Base-by-base conservation (phyloP, 23 tunicate species). In the Pegea sp. region DNA sequence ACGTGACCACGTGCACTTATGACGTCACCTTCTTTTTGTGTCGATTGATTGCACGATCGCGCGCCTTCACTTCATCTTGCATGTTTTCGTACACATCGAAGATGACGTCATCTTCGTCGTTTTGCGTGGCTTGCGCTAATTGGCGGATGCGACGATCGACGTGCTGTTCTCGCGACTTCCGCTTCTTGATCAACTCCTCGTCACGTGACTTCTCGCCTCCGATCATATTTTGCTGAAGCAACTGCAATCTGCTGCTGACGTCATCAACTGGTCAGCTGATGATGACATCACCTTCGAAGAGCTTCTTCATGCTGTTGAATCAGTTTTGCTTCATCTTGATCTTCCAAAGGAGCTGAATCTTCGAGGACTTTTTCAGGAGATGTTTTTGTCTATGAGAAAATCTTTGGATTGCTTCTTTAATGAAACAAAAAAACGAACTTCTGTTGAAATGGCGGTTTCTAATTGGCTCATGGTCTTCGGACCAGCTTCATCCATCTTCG, bases 191-290 rank as follows among this genome's bases (percentile, higher is more conserved):
- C 46, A 69, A 68, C 29, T 54, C 91, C 64, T 77, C 88, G 51
- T 76, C 98, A 52, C 49, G 54, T 29, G 88, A 53, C 52, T 70
- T 76, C 52, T 87, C 97, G 34, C 97, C 97, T 23, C 97, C 97
- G 25, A 87, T 89, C 87, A 87, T 84, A 53, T 73, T 84, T 31
- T 73, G 81, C 51, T 84, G 84, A 48, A 84, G 70, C 95, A 73
- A 68, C 50, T 84, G 95, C 28, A 84, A 54, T 29, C 95, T 84
- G 0, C 16, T 38, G n/a, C n/a, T n/a, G n/a, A n/a, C n/a, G n/a
- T n/a, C n/a, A n/a, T n/a, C n/a, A n/a, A n/a, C n/a, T n/a, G n/a
- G n/a, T n/a, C n/a, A n/a, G n/a, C n/a, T n/a, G n/a, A n/a, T n/a
- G n/a, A n/a, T n/a, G n/a, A 3, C 3, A n/a, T 26, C 6, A 80